phyloP scores from a whole-genome alignment of 2,888 invertebrate species.

The Nomada ferruginata region DNA sequence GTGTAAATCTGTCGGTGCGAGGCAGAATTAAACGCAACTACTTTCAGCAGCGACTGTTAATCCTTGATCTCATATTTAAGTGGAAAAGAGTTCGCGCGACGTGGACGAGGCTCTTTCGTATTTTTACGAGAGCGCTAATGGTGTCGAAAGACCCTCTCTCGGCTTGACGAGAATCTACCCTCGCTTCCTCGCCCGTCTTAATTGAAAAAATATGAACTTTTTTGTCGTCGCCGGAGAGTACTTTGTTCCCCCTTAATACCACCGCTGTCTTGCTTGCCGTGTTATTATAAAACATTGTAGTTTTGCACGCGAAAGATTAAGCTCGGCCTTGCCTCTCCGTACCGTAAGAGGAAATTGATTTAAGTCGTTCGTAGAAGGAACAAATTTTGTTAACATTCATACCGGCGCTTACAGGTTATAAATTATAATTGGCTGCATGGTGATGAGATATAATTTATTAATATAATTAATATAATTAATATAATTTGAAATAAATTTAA shows the following conservation, averaged over 20 bases:
- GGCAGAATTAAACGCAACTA: constrained; percentile 31
- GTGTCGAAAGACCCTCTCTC: constrained; percentile 74
- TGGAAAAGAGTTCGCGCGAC: constrained; percentile 64
- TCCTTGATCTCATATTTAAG: constrained; percentile 72
- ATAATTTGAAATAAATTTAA: too few relatives aligned
- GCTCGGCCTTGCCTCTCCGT: constrained; percentile 29
- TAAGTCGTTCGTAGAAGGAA: constrained; percentile 29
- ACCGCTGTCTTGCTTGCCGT: constrained; percentile 66
- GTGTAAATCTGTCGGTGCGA: constrained; percentile 11
- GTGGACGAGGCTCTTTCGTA: constrained; percentile 67
- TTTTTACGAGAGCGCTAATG: constrained; percentile 80
- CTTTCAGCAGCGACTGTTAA: constrained; percentile 47
- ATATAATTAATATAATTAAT: too few relatives aligned
- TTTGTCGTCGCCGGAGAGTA: constrained; percentile 78
- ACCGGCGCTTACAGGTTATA: neutral
- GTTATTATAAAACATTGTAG: constrained; percentile 72
- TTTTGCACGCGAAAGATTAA: constrained; percentile 65
- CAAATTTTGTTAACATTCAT: neutral
- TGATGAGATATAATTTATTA: too few relatives aligned
- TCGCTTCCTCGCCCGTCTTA: constrained; percentile 75
- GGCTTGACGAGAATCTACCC: constrained; percentile 71
- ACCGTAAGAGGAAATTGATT: constrained; percentile 62
- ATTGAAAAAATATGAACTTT: constrained; percentile 84
- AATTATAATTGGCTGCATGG: neutral
- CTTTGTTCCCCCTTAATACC: constrained; percentile 73